These are phyloP conservation scores for Hydroisotoma schaefferi DNA, from an alignment of 2,888 invertebrate genomes.

Conservation along the genomic window DNA sequence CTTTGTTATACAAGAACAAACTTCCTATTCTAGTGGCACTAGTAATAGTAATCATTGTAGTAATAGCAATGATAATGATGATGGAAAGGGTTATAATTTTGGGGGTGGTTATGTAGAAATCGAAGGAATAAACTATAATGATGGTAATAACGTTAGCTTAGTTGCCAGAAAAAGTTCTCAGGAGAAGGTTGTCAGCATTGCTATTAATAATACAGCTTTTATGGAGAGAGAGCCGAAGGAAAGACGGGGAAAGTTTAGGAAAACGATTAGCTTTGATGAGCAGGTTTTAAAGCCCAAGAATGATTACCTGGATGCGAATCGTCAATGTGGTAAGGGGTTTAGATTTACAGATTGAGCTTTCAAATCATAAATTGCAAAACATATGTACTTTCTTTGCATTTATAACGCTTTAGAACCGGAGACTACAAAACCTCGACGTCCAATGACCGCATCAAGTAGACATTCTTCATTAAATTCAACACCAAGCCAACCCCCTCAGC, in stretches of 20 bases:
- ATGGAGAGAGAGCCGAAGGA: too few relatives aligned
- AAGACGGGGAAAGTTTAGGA: conserved; percentile 18
- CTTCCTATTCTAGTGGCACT: too few relatives aligned
- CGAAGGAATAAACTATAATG: too few relatives aligned
- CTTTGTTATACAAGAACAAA: too few relatives aligned
- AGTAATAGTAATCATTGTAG: too few relatives aligned
- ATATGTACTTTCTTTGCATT: neutral
- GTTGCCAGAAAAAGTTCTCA: neutral
- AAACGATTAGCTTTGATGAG: conserved; percentile 44
- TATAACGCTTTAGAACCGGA: conserved; percentile 5
- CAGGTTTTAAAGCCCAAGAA: conserved; percentile 19
- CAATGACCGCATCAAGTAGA: conserved; percentile 22
- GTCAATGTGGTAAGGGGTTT: neutral
- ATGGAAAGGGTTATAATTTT: too few relatives aligned
- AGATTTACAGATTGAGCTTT: neutral
- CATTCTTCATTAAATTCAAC: conserved; percentile 1
- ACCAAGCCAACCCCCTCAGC: conserved; percentile 20
- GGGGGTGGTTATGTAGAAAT: too few relatives aligned
- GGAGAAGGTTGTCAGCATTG: neutral
- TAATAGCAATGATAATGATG: too few relatives aligned
- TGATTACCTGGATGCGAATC: neutral
- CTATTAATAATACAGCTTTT: too few relatives aligned
- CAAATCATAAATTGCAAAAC: neutral
- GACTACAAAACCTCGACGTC: conserved; percentile 15
- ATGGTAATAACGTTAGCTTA: too few relatives aligned